A percentile compares a stretch with the other conserved stretches of the same genome.
Evolutionary conservation across 2,113 vertebrate species (phyloP).

Genomic region (Grammomys surdaster): DNA sequence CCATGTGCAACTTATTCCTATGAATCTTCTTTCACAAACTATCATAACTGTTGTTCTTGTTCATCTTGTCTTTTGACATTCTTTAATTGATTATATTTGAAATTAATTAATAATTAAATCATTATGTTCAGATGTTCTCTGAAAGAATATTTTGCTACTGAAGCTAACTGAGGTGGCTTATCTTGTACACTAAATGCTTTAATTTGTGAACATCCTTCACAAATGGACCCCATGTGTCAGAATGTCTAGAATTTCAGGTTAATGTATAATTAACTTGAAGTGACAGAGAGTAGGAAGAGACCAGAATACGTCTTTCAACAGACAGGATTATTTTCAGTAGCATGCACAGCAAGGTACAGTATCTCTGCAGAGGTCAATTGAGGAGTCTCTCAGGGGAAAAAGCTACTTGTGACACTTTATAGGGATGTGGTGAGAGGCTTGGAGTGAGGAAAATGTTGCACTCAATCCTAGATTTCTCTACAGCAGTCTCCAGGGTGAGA

Average conservation of each 20-base stretch:
- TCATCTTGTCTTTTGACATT: not conserved
- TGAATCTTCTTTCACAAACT: not conserved
- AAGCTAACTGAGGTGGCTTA: not conserved
- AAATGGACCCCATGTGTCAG: not conserved
- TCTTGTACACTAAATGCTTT: not conserved
- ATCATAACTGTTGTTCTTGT: not conserved
- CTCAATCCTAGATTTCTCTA: not conserved
- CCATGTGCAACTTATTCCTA: not conserved
- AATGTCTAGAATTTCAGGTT: not conserved
- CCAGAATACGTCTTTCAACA: not conserved
- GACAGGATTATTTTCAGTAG: not conserved
- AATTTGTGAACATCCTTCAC: not conserved
- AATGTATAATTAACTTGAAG: not conserved
- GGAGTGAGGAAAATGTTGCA: not conserved
- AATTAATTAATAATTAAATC: not conserved
- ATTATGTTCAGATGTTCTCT: not conserved
- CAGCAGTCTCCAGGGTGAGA: not conserved
- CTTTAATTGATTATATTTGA: not conserved
- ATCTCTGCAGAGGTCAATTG: not conserved
- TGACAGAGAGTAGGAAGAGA: not conserved
- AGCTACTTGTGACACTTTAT: not conserved
- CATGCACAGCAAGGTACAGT: not conserved
- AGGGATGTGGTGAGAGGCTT: accelerated
- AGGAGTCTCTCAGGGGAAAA: not conserved
- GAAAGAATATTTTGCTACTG: not conserved